Base-by-base conservation (phyloP, 2,888 invertebrate species). In the Epinotia demarniana region DNA sequence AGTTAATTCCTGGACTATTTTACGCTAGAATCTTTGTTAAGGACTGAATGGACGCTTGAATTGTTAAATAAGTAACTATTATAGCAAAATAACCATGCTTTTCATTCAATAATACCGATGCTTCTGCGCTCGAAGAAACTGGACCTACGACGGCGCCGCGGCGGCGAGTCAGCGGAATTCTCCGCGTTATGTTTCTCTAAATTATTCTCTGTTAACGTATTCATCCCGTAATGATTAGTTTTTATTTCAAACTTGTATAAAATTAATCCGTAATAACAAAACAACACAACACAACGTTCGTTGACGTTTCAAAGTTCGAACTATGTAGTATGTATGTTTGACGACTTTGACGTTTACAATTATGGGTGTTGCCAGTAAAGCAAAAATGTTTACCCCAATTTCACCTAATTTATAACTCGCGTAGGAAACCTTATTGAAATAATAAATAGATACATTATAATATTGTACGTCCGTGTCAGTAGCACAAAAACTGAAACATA, bases 91-190 rank as follows among this genome's bases (percentile, higher is more conserved):
- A 33, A 57, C 33, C 0, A 13, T 58, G 46, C 23, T 43, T 53
- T 43, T 23, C 12, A 13, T 11, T 57, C 9, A 49, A 49, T 33
- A 63, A 55, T 71, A 75, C 75, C 75, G 3, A 72, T 67, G 67
- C 75, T 75, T 46, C 75, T 64, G 0, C 75, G 75, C 19, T 75
- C 75, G 43, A 75, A 75, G 55, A 75, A 75, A 57, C 75, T 75
- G 23, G 75, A 75, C 9, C 75, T 67, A 4, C 75, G 75, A 27
- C 75, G 75, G 1, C 55, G 61, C 12, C 53, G 71, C 19, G 71
- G 71, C 61, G 57, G 75, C 2, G 71, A 72, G 19, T 75, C 75
- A 46, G 61, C 60, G 55, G 75, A 75, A 72, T 67, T 72, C 6
- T 72, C 75, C 8, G 19, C 57, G 16, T 75, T 72, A 19, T 55